phyloP scores from a whole-genome alignment of 2,113 vertebrate species.

The Brienomyrus longianalis region DNA sequence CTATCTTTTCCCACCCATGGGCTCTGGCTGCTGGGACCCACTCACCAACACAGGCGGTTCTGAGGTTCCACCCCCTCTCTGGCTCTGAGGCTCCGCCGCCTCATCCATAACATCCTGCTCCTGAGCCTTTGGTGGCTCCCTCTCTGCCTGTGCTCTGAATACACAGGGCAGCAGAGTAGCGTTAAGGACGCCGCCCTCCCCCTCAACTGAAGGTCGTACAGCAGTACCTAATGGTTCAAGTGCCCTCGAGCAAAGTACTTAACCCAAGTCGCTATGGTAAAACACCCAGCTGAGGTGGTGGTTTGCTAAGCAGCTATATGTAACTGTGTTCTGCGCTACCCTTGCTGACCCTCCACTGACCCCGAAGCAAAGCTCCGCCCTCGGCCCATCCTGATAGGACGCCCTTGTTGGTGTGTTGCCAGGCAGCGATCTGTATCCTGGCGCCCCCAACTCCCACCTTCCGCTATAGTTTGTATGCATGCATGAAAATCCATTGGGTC shows the following conservation, averaged over 20 bases:
- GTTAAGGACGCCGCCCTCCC: not conserved
- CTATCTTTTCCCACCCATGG: not conserved
- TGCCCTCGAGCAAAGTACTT: not conserved
- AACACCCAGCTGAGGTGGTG: not conserved
- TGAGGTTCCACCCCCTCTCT: not conserved
- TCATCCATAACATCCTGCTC: not conserved
- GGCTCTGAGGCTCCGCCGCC: not conserved
- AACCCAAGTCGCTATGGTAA: not conserved
- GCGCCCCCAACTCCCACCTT: conserved; percentile 16
- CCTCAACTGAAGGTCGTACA: not conserved
- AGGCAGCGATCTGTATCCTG: conserved; percentile 15
- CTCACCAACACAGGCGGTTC: not conserved
- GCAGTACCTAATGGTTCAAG: not conserved
- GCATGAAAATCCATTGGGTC: conserved; percentile 31
- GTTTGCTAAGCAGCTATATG: not conserved
- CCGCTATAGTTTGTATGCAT: conserved; percentile 26
- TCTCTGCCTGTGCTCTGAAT: not conserved
- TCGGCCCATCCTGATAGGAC: conserved; percentile 27
- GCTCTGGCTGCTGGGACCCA: not conserved
- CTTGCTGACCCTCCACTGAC: conserved; percentile 28
- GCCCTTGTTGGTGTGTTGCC: not conserved
- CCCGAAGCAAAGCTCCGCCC: conserved; percentile 17
- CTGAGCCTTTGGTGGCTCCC: not conserved
- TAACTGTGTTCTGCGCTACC: not conserved
- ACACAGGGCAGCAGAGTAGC: not conserved